Evolutionary conservation across 2,888 invertebrate species (phyloP).

Genomic region (Vandiemenella viatica): DNA sequence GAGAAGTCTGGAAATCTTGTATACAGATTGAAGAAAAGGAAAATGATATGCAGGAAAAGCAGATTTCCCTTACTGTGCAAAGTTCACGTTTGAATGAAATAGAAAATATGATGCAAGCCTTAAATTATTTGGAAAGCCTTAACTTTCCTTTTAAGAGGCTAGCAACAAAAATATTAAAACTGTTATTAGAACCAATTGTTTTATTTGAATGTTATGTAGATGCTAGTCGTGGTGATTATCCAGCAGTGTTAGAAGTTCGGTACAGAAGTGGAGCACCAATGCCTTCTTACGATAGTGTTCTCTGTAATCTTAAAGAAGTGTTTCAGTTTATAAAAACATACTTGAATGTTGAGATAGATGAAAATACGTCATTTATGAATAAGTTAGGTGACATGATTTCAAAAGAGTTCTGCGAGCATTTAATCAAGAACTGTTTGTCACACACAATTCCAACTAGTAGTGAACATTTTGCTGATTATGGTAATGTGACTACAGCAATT

Average conservation of each 20-base stretch:
- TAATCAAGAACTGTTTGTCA: conserved; percentile 59
- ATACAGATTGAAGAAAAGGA: neutral
- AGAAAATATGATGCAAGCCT: neutral
- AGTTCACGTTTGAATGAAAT: neutral
- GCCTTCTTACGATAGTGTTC: neutral
- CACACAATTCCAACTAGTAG: conserved; percentile 62
- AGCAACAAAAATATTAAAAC: neutral
- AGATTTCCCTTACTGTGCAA: neutral
- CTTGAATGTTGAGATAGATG: neutral
- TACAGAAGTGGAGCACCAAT: neutral
- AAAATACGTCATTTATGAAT: conserved; percentile 31
- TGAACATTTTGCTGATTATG: conserved; percentile 40
- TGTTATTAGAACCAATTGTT: neutral
- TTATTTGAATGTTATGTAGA: neutral
- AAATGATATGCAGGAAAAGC: neutral
- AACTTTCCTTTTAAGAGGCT: neutral
- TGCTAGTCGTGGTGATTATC: neutral
- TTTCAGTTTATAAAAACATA: neutral
- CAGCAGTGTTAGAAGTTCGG: neutral
- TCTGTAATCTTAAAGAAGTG: neutral
- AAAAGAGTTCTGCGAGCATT: conserved; percentile 42
- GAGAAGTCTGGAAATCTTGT: neutral
- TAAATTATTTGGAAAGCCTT: neutral
- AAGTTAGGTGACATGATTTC: conserved; percentile 35
- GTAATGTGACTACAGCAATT: too few species aligned